Conservation (phyloP, 2,113 vertebrate genomes). For the Mystacornis crossleyi region DNA sequence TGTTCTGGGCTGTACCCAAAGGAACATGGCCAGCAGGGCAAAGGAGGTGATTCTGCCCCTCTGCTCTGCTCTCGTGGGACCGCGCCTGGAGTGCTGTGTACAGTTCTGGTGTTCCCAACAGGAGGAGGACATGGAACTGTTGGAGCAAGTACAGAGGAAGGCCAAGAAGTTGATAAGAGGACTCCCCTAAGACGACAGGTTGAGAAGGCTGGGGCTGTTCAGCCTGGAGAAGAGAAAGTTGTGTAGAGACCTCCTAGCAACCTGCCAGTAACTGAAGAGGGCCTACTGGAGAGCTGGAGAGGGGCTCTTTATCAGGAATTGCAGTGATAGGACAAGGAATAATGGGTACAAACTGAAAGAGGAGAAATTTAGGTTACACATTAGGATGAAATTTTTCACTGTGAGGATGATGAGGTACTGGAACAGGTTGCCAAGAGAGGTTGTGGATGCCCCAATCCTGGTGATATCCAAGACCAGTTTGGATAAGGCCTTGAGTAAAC, state of each 20-base stretch:
- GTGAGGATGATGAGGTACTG: background rate
- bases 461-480: background rate
- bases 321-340: background rate
- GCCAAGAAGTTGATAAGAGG: background rate
- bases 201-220: background rate
- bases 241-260: background rate
- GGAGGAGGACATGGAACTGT: background rate
- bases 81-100: background rate
- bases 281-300: background rate
- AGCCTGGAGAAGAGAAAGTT: background rate
- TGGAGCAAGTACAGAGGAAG: background rate
- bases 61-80: background rate
- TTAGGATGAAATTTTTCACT: too few species aligned
- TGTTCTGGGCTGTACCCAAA: background rate
- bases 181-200: background rate
- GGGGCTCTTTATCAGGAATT: background rate
- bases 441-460: fast-evolving
- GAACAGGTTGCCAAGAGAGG: background rate
- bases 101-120: background rate
- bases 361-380: background rate
- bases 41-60: background rate
- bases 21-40: background rate
- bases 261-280: background rate
- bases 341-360: background rate
- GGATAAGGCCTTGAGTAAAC: background rate